These are phyloP conservation scores for Cryptosula pallasiana DNA, from an alignment of 2,888 invertebrate genomes.

Conservation along the genomic window DNA sequence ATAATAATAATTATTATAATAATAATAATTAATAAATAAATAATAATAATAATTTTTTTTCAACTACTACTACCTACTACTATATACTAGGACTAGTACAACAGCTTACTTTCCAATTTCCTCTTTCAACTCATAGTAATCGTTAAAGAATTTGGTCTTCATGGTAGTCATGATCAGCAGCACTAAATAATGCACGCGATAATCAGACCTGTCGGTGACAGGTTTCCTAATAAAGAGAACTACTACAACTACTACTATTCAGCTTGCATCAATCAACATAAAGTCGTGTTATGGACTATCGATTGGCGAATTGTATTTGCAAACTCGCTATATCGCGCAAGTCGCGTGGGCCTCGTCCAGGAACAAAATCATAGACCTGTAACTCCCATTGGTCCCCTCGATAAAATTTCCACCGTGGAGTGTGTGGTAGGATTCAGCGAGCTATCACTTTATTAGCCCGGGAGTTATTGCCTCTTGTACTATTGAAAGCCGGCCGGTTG, in stretches of 20 bases:
- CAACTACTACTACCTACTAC: neutral
- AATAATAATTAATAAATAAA: neutral
- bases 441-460: too few species aligned
- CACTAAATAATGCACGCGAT: neutral
- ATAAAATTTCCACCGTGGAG: too few species aligned
- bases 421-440: too few species aligned
- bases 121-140: slow-evolving; percentile 99
- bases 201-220: neutral
- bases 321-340: neutral
- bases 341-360: neutral
- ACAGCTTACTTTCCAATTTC: slow-evolving; percentile 91
- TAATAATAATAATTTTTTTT: neutral
- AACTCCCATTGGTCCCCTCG: too few species aligned
- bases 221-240: neutral
- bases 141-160: slow-evolving; percentile 66
- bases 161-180: slow-evolving; percentile 1
- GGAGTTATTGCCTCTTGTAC: too few species aligned
- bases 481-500: too few species aligned
- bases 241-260: too few species aligned
- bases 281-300: neutral
- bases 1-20: neutral
- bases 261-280: too few species aligned
- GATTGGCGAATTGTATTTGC: neutral
- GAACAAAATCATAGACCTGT: too few species aligned
- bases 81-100: neutral